phyloP scores from a whole-genome alignment of 2,888 invertebrate genomes.

The Athalia circularis region DNA sequence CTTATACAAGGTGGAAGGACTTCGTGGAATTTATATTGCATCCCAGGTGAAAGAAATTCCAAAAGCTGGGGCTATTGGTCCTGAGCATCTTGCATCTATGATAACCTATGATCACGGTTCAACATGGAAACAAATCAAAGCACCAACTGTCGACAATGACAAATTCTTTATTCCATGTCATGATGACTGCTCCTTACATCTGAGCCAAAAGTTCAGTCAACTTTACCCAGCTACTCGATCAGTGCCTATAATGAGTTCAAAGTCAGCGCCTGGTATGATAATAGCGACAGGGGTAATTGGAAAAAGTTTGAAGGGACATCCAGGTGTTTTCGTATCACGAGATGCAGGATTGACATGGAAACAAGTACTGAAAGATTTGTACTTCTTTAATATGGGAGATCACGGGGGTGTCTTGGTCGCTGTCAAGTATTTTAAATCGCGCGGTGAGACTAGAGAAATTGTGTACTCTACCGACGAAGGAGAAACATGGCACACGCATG shows the following conservation, averaged over 20 bases:
- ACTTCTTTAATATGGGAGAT: constrained; percentile 93
- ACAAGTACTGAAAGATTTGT: constrained; percentile 86
- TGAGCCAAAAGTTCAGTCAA: constrained; percentile 90
- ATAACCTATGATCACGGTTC: constrained; percentile 93
- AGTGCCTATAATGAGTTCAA: constrained; percentile 88
- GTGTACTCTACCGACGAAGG: constrained; percentile 92
- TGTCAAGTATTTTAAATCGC: constrained; percentile 86
- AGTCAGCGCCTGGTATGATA: constrained; percentile 91
- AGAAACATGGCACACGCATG: constrained; percentile 85
- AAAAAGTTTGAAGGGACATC: constrained; percentile 85
- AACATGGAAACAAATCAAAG: constrained; percentile 85
- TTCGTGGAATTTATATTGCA: constrained; percentile 92
- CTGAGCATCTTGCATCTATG: constrained; percentile 85
- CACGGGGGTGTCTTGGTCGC: constrained; percentile 93
- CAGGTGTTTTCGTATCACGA: constrained; percentile 86
- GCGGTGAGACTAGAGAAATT: constrained; percentile 86
- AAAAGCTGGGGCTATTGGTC: constrained; percentile 77
- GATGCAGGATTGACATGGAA: constrained; percentile 91
- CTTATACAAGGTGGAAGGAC: constrained; percentile 90
- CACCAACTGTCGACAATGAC: constrained; percentile 83
- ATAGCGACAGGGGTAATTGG: constrained; percentile 91
- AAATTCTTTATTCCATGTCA: constrained; percentile 82
- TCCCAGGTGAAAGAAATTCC: constrained; percentile 82
- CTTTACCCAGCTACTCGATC: constrained; percentile 88
- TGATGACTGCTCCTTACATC: constrained; percentile 88